phyloP scores from a whole-genome alignment of 2,113 vertebrate species.

The Eudyptes chrysolophus region DNA sequence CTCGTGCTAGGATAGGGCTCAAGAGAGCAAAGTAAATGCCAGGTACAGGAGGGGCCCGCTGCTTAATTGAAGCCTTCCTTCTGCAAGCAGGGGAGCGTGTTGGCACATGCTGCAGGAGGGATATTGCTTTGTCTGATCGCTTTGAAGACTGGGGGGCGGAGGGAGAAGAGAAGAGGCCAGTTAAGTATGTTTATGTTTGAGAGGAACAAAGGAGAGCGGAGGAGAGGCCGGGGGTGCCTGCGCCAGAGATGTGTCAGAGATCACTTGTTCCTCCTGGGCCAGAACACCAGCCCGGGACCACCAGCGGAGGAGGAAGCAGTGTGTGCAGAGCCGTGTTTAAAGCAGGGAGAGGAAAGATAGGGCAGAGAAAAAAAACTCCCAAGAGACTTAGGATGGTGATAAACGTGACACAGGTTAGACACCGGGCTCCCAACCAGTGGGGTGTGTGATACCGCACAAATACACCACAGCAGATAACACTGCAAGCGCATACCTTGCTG shows the following conservation, averaged over 20 bases:
- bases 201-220: constrained; percentile 45
- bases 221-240: constrained; percentile 8
- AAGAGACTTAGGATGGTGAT: not conserved
- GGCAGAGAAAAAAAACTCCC: not conserved
- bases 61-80: not conserved
- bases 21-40: not conserved
- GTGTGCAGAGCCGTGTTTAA: fast-evolving
- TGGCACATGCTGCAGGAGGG: constrained; percentile 11
- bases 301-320: constrained; percentile 36
- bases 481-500: fast-evolving
- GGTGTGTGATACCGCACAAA: fast-evolving
- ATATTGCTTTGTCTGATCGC: not conserved
- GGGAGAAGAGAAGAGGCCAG: constrained; percentile 37
- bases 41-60: not conserved
- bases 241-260: constrained; percentile 66
- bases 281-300: constrained; percentile 76
- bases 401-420: not conserved
- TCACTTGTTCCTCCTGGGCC: constrained; percentile 73
- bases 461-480: not conserved
- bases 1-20: not conserved
- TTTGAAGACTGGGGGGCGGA: constrained; percentile 25
- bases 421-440: fast-evolving
- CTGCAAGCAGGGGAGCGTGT: not conserved
- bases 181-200: constrained; percentile 70
- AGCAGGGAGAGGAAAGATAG: not conserved